phyloP scores from a whole-genome alignment of 1,140 invertebrate genomes.

The Pogonomyrmex barbatus region DNA sequence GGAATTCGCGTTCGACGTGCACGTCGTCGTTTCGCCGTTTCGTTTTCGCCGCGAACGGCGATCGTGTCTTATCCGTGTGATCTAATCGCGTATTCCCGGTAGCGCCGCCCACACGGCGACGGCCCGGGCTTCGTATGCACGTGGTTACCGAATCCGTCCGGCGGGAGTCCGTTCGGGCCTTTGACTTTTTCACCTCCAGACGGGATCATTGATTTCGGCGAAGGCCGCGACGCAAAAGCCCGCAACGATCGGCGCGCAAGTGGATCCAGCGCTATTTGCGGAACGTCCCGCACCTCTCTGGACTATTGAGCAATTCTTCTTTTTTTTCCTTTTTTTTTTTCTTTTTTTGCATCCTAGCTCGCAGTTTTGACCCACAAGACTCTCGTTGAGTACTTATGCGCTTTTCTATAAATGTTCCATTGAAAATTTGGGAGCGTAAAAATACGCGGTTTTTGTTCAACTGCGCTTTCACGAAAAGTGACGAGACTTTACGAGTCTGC shows the following conservation, averaged over 20 bases:
- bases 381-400: not conserved
- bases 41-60: constrained; percentile 16
- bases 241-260: constrained; percentile 14
- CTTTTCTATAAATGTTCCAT: not conserved
- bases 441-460: not conserved
- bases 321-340: no score
- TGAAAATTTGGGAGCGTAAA: not conserved
- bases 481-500: not conserved
- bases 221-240: constrained; percentile 60
- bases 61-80: constrained; percentile 57
- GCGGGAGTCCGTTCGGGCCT: constrained; percentile 44
- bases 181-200: constrained; percentile 78
- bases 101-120: constrained; percentile 33
- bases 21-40: constrained; percentile 13
- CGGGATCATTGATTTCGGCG: constrained; percentile 70
- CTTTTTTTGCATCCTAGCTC: not conserved
- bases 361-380: not conserved
- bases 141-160: constrained; percentile 64
- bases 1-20: constrained; percentile 38
- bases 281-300: constrained; percentile 27
- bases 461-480: not conserved
- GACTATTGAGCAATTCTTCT: constrained; percentile 26
- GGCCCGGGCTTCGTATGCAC: constrained; percentile 24
- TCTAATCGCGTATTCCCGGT: constrained; percentile 62
- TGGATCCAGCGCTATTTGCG: constrained; percentile 13